Base-by-base conservation (phyloP, 2,797 vertebrate species). In the Brachyalestes nurse region DNA sequence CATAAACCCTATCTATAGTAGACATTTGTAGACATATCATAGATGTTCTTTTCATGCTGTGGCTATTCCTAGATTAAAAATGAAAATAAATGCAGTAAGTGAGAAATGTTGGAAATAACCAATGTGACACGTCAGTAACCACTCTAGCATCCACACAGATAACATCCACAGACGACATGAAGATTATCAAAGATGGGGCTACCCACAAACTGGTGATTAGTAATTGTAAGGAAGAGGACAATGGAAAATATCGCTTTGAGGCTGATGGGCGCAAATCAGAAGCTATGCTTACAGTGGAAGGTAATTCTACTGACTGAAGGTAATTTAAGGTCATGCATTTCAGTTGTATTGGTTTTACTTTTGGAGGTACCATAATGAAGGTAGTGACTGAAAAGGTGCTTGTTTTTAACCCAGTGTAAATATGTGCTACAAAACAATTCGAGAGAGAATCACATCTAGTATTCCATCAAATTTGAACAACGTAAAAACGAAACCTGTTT, bases 261-360 rank as follows among this genome's bases (percentile, higher is more conserved):
- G 95, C 93, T 1, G 95, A 95, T 64, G 95, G 95, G 8, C 87
- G 94, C 62, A 96, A 95, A 94, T 96, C 96, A 23, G 95, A 96
- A 83, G 95, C 94, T 53, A 85, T 91, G 2, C 49, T 96, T 65
- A 90, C 87, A 82, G 90, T 96, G 82, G 93, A 96, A 94, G 96
- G 96, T 96, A 91, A 80, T 34, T 16, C 42, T 17, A 75, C 28
- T 65, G 19, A 38, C 34, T 76, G 4, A 64, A 57, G 49, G 49
- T 72, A 16, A 8, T 34, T 62, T 64, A n/a, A n/a, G 38, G n/a
- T 72, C 17, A 19, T 28, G 49, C 49, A 3, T 12, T 45, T 9
- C 0, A 62, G 28, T 23, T 34, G 14, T 17, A 17, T 34, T 60
- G 1, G 10, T 34, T 34, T 28, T 34, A 28, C 23, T 25, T 34